Conservation (phyloP, 2,113 vertebrate genomes). For the Rattus rattus region DNA sequence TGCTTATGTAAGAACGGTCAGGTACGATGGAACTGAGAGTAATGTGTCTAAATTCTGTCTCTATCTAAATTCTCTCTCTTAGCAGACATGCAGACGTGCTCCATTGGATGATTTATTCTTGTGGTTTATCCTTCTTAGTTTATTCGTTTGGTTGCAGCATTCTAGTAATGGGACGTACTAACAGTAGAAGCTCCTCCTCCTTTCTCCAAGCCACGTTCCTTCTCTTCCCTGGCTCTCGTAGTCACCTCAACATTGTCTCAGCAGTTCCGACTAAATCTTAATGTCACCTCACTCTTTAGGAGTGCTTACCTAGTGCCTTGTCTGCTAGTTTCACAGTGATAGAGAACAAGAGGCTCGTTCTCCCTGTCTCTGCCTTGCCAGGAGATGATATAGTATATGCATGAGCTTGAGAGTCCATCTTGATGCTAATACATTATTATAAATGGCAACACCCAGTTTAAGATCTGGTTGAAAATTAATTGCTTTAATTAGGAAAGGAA, state of each 20-base stretch:
- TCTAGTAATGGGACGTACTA: neutral
- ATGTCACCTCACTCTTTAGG: conserved; percentile 50
- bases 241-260: neutral
- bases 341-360: conserved; percentile 3
- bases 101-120: too few species aligned
- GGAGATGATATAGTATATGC: conserved; percentile 53
- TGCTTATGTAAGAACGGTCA: neutral
- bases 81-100: neutral
- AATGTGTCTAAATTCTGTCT: neutral
- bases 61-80: neutral
- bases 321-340: neutral
- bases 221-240: neutral
- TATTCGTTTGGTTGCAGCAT: neutral
- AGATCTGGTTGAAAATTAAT: conserved; percentile 69
- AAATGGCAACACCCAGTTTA: conserved; percentile 55
- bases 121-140: neutral
- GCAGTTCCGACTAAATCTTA: neutral
- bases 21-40: neutral
- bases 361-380: conserved; percentile 20
- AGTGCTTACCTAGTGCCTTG: neutral
- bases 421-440: conserved; percentile 22
- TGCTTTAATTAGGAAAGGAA: conserved; percentile 73
- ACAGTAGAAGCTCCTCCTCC: neutral
- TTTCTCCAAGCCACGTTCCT: neutral
- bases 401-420: neutral